Percentiles rank a stretch among this genome's conserved stretches.
These are phyloP conservation scores for Metalampra italica DNA, from an alignment of 2,888 invertebrate genomes.

Conservation along the genomic window DNA sequence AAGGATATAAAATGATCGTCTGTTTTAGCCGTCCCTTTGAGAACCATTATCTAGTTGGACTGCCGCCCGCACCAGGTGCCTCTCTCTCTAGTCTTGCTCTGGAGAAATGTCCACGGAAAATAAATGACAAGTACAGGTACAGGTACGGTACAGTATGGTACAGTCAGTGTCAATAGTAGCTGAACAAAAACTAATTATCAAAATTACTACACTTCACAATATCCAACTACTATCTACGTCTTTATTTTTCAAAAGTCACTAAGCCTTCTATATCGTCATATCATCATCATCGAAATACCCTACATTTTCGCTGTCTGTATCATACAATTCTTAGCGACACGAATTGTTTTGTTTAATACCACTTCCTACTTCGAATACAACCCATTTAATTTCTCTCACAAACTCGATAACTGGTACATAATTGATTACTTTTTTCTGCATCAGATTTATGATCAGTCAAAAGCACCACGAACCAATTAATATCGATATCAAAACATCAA, in stretches of 20 bases:
- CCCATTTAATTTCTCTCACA: conserved; percentile 6
- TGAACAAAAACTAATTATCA: too few relatives aligned
- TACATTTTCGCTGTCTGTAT: neutral
- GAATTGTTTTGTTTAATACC: too few relatives aligned
- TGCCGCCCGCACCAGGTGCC: conserved; percentile 20
- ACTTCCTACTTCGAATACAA: too few relatives aligned
- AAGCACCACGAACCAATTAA: conserved; percentile 42
- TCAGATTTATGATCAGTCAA: conserved; percentile 44
- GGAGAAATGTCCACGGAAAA: conserved; percentile 18
- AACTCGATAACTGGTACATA: conserved; percentile 18
- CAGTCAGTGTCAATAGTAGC: too few relatives aligned
- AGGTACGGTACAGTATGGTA: neutral
- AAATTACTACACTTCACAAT: too few relatives aligned
- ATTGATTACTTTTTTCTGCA: conserved; percentile 18
- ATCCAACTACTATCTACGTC: too few relatives aligned
- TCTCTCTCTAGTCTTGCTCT: conserved; percentile 16
- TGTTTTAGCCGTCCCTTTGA: too few relatives aligned
- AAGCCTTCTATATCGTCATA: too few relatives aligned
- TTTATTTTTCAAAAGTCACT: too few relatives aligned
- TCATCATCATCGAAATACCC: too few relatives aligned
- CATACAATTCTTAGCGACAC: neutral
- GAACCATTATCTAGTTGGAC: neutral
- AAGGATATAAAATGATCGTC: too few relatives aligned
- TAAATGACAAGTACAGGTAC: conserved; percentile 13
- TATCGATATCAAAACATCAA: conserved; percentile 51